Percentiles rank a stretch among this genome's conserved stretches.
Evolutionary conservation across 2,888 invertebrate species (phyloP).

Genomic region (Furcula furcula): DNA sequence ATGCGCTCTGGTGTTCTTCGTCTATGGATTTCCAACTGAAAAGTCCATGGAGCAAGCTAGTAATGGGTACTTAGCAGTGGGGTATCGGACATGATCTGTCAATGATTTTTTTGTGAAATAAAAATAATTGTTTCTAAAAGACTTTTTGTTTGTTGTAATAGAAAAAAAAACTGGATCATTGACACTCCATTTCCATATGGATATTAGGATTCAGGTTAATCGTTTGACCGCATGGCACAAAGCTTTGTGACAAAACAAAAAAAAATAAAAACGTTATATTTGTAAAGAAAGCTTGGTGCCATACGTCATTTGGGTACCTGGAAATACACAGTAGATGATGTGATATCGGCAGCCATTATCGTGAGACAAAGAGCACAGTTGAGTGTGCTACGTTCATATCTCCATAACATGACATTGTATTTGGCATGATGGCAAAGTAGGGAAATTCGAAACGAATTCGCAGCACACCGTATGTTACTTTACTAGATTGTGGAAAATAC

Average conservation of each 20-base stretch:
- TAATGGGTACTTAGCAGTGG: constrained; percentile 49
- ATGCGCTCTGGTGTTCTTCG: constrained; percentile 38
- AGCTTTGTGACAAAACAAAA: constrained; percentile 29
- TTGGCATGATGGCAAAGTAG: constrained; percentile 35
- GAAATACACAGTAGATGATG: constrained; percentile 71
- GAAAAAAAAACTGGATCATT: constrained; percentile 39
- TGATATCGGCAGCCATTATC: constrained; percentile 60
- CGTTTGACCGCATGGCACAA: constrained; percentile 47
- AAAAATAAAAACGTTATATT: not conserved
- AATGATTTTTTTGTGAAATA: constrained; percentile 32
- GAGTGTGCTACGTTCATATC: constrained; percentile 45
- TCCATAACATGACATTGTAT: constrained; percentile 39
- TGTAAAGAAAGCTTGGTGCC: constrained; percentile 52
- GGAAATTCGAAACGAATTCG: constrained; percentile 11
- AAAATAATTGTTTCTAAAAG: too few species aligned
- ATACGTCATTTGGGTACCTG: constrained; percentile 69
- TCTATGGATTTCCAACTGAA: constrained; percentile 70
- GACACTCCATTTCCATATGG: constrained; percentile 48
- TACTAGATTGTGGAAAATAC: not conserved
- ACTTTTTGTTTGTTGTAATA: too few species aligned
- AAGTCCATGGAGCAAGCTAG: constrained; percentile 78
- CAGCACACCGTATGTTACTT: not conserved
- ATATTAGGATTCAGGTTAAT: constrained; percentile 48
- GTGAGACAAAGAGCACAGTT: constrained; percentile 49
- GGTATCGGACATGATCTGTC: constrained; percentile 35